Conservation (phyloP, 2,113 vertebrate species). For the Carassius gibelio region DNA sequence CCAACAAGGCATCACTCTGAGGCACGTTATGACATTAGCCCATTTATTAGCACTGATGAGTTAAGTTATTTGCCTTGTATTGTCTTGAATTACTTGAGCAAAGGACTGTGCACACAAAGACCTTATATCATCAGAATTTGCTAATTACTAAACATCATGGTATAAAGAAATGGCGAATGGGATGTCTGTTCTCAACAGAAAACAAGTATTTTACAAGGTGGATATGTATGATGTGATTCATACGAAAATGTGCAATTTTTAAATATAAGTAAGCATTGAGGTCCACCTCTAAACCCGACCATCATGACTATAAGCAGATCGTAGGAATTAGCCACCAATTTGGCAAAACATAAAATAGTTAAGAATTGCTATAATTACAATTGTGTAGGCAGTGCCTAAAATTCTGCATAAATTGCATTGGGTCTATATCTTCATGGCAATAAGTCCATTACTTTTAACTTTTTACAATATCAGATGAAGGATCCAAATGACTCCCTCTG, state of each 20-base stretch:
- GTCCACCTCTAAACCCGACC: background rate
- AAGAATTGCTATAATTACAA: background rate
- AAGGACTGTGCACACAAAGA: constrained; percentile 2
- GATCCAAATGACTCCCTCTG: background rate
- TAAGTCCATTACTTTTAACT: background rate
- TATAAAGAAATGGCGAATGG: too few relatives aligned
- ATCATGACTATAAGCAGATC: too few relatives aligned
- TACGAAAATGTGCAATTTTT: background rate
- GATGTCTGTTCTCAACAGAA: too few relatives aligned
- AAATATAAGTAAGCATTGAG: background rate
- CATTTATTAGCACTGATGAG: constrained; percentile 41
- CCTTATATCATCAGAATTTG: too few relatives aligned
- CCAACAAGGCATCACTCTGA: constrained; percentile 32
- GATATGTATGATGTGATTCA: background rate
- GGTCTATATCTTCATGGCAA: constrained; percentile 6
- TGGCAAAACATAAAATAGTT: too few relatives aligned
- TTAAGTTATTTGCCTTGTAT: constrained; percentile 31
- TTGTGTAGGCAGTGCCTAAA: background rate
- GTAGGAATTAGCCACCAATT: too few relatives aligned
- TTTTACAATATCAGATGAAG: background rate
- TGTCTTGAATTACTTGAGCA: constrained; percentile 12
- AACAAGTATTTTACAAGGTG: too few relatives aligned
- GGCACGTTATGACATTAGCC: constrained; percentile 42
- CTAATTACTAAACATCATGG: too few relatives aligned
- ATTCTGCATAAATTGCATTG: background rate